Evolutionary conservation across 2,888 invertebrate species (phyloP), one percentile per base, ranked within the genome.

Genomic region (Phymatocera aterrima): DNA sequence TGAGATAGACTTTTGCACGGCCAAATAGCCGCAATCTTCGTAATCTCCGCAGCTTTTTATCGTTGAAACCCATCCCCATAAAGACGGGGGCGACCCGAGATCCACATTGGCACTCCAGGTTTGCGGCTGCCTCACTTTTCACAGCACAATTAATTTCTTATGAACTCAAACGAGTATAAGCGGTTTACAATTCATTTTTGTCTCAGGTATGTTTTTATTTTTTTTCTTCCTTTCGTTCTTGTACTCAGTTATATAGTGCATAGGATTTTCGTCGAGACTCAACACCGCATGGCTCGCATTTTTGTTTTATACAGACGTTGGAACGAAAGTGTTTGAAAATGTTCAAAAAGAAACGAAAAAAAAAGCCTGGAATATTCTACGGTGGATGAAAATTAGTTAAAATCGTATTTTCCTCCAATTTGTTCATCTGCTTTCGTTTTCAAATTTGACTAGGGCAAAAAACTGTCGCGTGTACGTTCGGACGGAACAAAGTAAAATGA

Each of bases 1-100:
- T 92, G 80, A 93, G 91, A 88, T 93, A 93, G 82, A 93, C 93
- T 87, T 93, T 93, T 81, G 93, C 93, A 84, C 93, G 91, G 86
- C 93, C 93, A 88, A 93, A 93, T 86, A 93, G 92, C 85, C 93
- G 91, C 88, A 93, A 93, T 85, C 92, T 91, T 84, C 92, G 90
- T 82, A 93, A 89, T 84, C 92, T 91, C 87, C 91, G 91, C 89
- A 93, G 91, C 86, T 92, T 93, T 88, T 91, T 92, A 86, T 92
- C 92, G 90, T 91, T 91, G 87, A 92, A 91, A 84, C 92, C 92
- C 92, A 91, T 91, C 84, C 88, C 89, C 88, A 87, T 84, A 85
- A 89, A 89, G 86, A 87, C 87, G 88, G 89, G 89, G 85, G 87
- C 83, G 81, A 88, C 88, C 84, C 88, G 89, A 86, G 89, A 89